A percentile compares a stretch with the other conserved stretches of the same genome.
Evolutionary conservation across 2,888 invertebrate species (phyloP).

Genomic region (Pyrrhosoma nymphula): DNA sequence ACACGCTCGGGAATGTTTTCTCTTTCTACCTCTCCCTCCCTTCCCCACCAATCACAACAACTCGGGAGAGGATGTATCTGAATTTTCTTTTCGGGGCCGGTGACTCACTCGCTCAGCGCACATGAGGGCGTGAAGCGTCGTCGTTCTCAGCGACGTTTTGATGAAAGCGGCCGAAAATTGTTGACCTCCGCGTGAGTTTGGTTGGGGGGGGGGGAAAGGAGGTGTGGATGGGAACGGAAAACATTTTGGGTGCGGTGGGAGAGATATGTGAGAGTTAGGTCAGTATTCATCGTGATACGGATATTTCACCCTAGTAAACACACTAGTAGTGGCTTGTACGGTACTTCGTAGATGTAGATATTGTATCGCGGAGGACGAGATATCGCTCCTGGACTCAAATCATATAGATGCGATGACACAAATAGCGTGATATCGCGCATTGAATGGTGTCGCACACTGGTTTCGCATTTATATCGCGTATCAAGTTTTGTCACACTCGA

Average conservation of each 20-base stretch:
- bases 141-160: not conserved
- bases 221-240: not conserved
- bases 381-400: no score
- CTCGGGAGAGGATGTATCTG: not conserved
- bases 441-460: no score
- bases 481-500: no score
- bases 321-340: no score
- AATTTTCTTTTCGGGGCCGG: not conserved
- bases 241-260: not conserved
- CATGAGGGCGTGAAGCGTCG: not conserved
- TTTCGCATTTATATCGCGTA: no score
- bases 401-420: no score
- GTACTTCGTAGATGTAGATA: no score
- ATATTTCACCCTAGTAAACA: no score
- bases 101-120: not conserved
- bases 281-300: not conserved
- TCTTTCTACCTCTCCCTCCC: constrained; percentile 29
- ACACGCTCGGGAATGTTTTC: not conserved
- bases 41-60: no score
- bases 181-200: not conserved
- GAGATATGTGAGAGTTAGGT: not conserved
- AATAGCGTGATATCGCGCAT: no score
- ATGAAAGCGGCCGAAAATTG: not conserved
- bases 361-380: no score
- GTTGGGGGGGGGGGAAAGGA: no score